A percentile compares a stretch with the other conserved stretches of the same genome.
These are phyloP conservation scores for Trichopria drosophilae DNA, from an alignment of 2,888 invertebrate species.

Conservation along the genomic window DNA sequence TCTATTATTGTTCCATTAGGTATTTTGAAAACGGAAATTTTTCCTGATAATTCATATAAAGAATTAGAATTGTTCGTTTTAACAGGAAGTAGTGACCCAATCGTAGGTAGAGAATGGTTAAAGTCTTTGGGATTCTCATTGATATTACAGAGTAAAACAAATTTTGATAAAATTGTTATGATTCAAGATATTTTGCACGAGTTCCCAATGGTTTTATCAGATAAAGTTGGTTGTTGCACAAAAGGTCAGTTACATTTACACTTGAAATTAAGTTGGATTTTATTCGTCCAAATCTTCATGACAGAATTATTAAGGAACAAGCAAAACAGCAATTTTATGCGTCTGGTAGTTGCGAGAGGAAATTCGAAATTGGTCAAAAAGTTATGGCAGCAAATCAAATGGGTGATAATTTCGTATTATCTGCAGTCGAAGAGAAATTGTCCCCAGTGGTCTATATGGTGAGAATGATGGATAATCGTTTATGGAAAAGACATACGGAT, in stretches of 20 bases:
- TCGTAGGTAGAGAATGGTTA: too few relatives aligned
- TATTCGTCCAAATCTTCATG: background rate
- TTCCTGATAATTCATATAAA: too few relatives aligned
- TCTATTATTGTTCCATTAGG: too few relatives aligned
- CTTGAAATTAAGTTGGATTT: conserved; percentile 14
- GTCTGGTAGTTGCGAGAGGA: conserved; percentile 5
- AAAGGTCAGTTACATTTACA: background rate
- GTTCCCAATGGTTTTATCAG: background rate
- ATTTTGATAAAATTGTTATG: background rate
- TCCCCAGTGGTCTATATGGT: conserved; percentile 16
- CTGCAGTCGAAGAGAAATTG: conserved; percentile 2
- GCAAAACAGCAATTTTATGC: conserved; percentile 1
- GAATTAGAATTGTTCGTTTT: background rate
- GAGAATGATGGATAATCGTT: background rate
- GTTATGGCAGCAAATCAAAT: conserved; percentile 10
- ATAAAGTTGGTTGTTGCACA: background rate
- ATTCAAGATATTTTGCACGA: background rate
- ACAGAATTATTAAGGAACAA: conserved; percentile 8
- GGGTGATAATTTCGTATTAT: conserved; percentile 8
- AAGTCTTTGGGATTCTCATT: too few relatives aligned
- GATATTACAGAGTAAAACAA: background rate
- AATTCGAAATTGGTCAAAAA: background rate
- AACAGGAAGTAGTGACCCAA: too few relatives aligned
- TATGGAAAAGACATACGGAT: conserved; percentile 18
- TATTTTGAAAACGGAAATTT: too few relatives aligned